Conservation (phyloP, 1,140 invertebrate genomes). For the Vanessa tameamea region DNA sequence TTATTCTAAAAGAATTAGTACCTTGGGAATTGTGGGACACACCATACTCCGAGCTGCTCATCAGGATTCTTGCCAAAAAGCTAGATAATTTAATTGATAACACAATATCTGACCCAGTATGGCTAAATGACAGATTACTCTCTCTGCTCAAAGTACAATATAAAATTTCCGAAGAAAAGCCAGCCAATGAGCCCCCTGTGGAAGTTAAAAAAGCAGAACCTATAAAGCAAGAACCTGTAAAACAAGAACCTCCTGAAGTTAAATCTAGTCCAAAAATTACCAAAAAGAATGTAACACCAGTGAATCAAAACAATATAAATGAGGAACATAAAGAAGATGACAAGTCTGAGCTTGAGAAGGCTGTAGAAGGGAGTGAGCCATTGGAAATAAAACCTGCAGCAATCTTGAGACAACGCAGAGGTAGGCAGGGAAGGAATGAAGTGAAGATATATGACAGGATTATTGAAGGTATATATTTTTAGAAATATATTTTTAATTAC, state of each 20-base stretch:
- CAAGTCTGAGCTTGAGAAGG: constrained; percentile 31
- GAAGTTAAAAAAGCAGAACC: constrained; percentile 32
- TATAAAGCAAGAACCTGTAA: constrained; percentile 9
- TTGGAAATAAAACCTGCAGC: constrained; percentile 48
- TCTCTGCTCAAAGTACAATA: constrained; percentile 42
- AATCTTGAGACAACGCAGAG: constrained; percentile 59
- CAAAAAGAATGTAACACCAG: background rate
- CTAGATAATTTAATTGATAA: constrained; percentile 77
- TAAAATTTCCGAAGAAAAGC: constrained; percentile 18
- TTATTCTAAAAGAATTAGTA: constrained; percentile 83
- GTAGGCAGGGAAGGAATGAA: constrained; percentile 69
- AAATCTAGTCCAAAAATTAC: background rate
- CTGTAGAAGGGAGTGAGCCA: constrained; percentile 34
- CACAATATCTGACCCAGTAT: constrained; percentile 75
- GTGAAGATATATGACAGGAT: constrained; percentile 79
- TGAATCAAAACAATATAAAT: constrained; percentile 3
- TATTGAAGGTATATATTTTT: constrained; percentile 63
- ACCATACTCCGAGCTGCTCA: constrained; percentile 83
- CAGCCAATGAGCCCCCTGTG: background rate
- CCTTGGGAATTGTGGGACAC: constrained; percentile 85
- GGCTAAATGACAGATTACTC: constrained; percentile 80
- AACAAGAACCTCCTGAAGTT: constrained; percentile 5
- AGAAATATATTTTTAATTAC: background rate
- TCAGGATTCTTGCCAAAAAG: constrained; percentile 83
- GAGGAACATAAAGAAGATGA: constrained; percentile 25